phyloP scores from a whole-genome alignment of 2,113 vertebrate species.

The Clupea harengus region DNA sequence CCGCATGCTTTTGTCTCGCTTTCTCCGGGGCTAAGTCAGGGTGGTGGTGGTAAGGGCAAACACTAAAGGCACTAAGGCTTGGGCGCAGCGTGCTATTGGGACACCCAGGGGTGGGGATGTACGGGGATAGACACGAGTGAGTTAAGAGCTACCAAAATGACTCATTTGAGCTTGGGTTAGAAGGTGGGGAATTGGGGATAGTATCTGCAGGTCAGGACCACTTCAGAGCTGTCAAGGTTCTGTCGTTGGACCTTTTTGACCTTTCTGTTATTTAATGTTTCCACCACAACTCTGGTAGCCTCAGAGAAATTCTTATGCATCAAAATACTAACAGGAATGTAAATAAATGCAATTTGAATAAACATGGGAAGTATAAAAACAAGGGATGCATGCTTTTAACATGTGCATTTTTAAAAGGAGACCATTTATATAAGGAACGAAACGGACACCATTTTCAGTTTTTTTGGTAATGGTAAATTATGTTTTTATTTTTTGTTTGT shows the following conservation, averaged over 20 bases:
- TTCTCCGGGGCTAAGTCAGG: slow-evolving; percentile 4
- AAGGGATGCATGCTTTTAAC: not conserved
- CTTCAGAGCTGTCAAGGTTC: not conserved
- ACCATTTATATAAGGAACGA: not conserved
- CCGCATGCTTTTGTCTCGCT: not conserved
- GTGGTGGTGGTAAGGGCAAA: not conserved
- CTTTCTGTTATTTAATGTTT: not conserved
- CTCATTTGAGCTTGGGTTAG: not conserved
- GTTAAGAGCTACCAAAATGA: not conserved
- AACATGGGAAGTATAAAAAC: not conserved
- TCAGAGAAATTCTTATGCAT: not conserved
- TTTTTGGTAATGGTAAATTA: not conserved
- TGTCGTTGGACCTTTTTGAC: too few species aligned
- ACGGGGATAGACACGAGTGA: not conserved
- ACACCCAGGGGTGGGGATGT: not conserved
- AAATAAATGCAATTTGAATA: not conserved
- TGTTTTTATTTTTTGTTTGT: not conserved
- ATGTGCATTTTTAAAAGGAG: slow-evolving; percentile 3
- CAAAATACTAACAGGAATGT: not conserved
- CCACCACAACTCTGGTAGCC: slow-evolving; percentile 15
- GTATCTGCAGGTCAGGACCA: too few species aligned
- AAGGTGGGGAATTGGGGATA: not conserved
- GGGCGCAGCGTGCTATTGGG: not conserved
- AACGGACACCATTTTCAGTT: not conserved
- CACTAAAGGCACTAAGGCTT: not conserved